phyloP scores from a whole-genome alignment of 2,113 vertebrate species.

The Halichoerus grypus region DNA sequence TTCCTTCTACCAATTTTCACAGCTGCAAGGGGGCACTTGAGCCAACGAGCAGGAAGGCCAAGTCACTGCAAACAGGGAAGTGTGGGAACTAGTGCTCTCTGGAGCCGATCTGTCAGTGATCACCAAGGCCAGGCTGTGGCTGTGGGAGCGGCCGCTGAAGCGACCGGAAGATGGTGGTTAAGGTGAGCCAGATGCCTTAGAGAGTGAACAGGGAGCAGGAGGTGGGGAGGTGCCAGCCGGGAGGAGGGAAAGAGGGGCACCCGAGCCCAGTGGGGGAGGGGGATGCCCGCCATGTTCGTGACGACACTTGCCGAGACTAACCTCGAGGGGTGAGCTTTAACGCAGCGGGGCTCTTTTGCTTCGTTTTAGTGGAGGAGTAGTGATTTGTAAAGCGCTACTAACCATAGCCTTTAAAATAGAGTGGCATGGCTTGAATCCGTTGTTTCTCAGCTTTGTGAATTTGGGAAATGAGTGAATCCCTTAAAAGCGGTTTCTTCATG shows the following conservation, averaged over 20 bases:
- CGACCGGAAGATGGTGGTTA: not conserved
- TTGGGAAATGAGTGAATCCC: not conserved
- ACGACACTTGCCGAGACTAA: not conserved
- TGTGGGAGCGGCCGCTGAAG: not conserved
- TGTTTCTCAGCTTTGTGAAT: not conserved
- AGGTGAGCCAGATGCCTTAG: not conserved
- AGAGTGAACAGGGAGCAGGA: not conserved
- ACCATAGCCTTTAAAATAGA: not conserved
- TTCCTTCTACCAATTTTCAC: not conserved
- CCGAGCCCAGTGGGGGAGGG: not conserved
- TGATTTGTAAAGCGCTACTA: not conserved
- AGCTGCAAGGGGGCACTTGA: not conserved
- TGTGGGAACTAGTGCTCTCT: not conserved
- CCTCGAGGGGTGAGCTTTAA: too few relatives aligned
- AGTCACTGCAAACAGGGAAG: not conserved
- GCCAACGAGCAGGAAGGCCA: too few relatives aligned
- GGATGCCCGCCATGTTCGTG: accelerated
- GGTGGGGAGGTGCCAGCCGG: too few relatives aligned
- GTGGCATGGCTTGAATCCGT: not conserved
- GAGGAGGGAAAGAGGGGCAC: not conserved
- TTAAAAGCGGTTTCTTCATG: not conserved
- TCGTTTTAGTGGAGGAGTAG: not conserved
- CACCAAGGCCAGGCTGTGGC: not conserved
- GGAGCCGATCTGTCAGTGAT: not conserved
- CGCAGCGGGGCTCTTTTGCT: not conserved